Base-by-base conservation (phyloP, 2,113 vertebrate species). In the Loxodonta africana region DNA sequence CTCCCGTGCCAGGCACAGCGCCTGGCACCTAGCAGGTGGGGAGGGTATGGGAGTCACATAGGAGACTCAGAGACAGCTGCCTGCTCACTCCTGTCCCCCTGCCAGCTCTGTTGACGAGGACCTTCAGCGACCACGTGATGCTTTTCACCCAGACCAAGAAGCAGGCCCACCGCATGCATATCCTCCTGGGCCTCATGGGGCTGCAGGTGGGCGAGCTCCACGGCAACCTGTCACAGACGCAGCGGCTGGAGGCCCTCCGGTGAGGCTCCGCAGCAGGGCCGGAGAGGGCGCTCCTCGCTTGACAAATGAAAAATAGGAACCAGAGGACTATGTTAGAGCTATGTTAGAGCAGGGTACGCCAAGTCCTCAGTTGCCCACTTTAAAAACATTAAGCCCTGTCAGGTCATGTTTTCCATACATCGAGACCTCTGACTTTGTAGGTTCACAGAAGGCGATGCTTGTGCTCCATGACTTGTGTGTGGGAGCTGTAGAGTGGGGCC, bases 81-180 rank as follows among this genome's bases (percentile, higher is more conserved):
- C 30, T 83, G 21, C 96, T 98, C 60, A 67, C 12, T 90, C 25
- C 46, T 81, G 18, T 94, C 78, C 91, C 25, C 95, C 33, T 95
- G 94, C 62, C 83, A 99, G 99, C 99, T 78, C 98, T 99, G 33
- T 98, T 99, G 97, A 99, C 99, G 0, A 99, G 99, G 90, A 99
- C 99, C 0, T 99, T 99, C 98, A 99, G 99, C 14, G 99, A 99
- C 84, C 99, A 99, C 0, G 99, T 99, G 97, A 99, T 99, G 99
- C 95, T 99, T 9, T 99, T 99, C 98, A 99, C 99, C 18, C 99
- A 99, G 99, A 99, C 99, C 17, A 99, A 99, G 98, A 99, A 99
- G 96, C 99, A 99, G 97, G 99, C 99, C 26, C 99, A 99, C 90
- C 99, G 99, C 74, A 99, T 99, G 98, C 99, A 99, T 98, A 99